Evolutionary conservation across 2,113 vertebrate genomes (phyloP).

Genomic region (Tachysurus vachellii): DNA sequence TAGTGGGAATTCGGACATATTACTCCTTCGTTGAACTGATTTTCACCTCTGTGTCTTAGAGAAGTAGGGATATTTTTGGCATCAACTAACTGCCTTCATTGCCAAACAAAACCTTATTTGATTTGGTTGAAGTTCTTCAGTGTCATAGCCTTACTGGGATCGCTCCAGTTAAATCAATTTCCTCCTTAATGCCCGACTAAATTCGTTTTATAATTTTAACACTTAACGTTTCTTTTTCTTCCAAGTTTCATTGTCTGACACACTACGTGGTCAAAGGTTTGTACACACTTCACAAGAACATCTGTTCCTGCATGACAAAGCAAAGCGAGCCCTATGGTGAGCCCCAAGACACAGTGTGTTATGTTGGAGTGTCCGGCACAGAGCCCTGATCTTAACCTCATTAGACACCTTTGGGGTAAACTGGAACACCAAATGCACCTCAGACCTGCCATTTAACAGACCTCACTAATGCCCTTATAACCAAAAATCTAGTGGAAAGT

Average conservation of each 20-base stretch:
- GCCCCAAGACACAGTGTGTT: not conserved
- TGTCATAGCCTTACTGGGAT: not conserved
- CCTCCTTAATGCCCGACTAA: not conserved
- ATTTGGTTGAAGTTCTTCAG: not conserved
- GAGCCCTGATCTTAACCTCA: not conserved
- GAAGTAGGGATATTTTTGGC: no score
- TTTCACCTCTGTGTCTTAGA: no score
- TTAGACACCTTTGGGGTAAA: not conserved
- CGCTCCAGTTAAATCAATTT: not conserved
- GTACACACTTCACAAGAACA: not conserved
- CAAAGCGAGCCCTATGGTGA: not conserved
- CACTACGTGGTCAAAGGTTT: not conserved
- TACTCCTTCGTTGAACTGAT: no score
- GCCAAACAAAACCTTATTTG: not conserved
- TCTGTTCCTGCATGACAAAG: not conserved
- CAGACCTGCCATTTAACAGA: not conserved
- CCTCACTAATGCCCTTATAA: not conserved
- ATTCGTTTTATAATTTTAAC: not conserved
- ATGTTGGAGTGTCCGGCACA: not conserved
- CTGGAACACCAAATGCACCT: not conserved
- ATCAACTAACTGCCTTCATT: not conserved
- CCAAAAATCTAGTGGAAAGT: not conserved
- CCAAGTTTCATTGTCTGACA: not conserved
- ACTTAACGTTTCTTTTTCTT: not conserved
- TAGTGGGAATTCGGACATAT: no score